These are phyloP conservation scores for Callaeas wilsoni DNA, from an alignment of 2,113 vertebrate genomes.

Conservation along the genomic window DNA sequence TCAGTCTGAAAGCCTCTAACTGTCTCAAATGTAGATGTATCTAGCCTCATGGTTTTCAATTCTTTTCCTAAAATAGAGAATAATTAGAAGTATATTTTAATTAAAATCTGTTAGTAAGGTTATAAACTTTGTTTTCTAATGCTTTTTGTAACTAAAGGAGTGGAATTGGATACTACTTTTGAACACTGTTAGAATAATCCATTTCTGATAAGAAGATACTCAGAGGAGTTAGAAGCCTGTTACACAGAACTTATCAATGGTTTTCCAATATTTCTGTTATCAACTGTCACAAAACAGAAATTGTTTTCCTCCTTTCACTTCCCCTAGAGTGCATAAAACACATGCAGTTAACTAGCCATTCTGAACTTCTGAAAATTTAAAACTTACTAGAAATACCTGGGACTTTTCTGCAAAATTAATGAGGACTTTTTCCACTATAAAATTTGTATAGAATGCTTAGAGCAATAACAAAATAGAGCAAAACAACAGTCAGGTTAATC, in stretches of 20 bases:
- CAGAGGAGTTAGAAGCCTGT: background rate
- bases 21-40: background rate
- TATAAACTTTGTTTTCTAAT: background rate
- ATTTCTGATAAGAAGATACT: background rate
- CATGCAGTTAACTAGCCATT: background rate
- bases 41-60: background rate
- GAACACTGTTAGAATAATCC: background rate
- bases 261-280: background rate
- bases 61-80: background rate
- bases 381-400: background rate
- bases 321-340: background rate
- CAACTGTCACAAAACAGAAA: background rate
- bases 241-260: background rate
- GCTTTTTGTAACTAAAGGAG: background rate
- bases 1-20: background rate
- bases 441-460: background rate
- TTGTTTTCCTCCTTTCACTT: background rate
- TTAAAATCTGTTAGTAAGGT: background rate
- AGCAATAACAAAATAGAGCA: background rate
- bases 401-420: background rate
- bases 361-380: background rate
- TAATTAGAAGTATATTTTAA: background rate
- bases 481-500: background rate
- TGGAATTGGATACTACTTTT: background rate
- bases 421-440: background rate